Percentiles rank a stretch among this genome's conserved stretches.
Conservation (phyloP, 2,797 vertebrate species). For the Buphagus erythrorhynchus region DNA sequence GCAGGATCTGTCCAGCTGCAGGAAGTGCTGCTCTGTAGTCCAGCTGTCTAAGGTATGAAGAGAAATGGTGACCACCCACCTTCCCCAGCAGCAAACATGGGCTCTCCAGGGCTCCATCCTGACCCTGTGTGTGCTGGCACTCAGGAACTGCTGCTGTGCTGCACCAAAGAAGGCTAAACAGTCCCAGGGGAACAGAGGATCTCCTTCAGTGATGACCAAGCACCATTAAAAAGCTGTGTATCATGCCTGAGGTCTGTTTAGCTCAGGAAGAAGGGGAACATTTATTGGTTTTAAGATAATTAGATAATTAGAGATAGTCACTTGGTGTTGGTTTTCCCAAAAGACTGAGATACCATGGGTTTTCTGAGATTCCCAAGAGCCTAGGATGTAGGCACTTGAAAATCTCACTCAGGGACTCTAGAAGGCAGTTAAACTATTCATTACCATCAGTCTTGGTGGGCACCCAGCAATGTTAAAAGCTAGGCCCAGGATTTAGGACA, state of each 20-base stretch:
- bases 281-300: neutral
- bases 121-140: neutral
- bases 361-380: neutral
- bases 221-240: neutral
- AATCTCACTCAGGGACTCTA: neutral
- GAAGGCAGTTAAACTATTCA: neutral
- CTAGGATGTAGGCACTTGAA: neutral
- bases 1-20: neutral
- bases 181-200: neutral
- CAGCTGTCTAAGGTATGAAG: neutral
- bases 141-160: neutral
- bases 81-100: fast-evolving
- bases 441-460: neutral
- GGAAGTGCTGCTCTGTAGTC: neutral
- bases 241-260: neutral
- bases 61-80: neutral
- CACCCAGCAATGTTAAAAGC: neutral
- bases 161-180: neutral
- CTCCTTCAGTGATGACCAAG: neutral
- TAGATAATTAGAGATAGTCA: neutral
- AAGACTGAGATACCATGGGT: neutral
- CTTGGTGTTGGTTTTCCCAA: neutral
- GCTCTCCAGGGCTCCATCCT: neutral
- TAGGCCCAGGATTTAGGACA: neutral
- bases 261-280: neutral